Conservation (phyloP, 2,888 invertebrate species). For the Hydraecia micacea region DNA sequence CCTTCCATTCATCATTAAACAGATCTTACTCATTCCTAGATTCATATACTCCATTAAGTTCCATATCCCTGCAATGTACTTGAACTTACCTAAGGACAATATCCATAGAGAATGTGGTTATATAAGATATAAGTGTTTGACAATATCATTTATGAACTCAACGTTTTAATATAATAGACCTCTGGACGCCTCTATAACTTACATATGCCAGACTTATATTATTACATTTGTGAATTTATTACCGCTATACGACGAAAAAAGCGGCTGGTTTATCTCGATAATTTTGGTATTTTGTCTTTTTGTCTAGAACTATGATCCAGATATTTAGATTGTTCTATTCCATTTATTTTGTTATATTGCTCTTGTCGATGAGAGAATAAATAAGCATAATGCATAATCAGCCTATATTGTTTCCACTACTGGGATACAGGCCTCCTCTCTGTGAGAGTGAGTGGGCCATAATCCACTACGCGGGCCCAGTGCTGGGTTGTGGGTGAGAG, state of each 20-base stretch:
- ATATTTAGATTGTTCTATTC: background rate
- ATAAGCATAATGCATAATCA: background rate
- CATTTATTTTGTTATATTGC: background rate
- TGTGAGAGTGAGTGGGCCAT: background rate
- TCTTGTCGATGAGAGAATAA: background rate
- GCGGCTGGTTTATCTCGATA: constrained; percentile 17
- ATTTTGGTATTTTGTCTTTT: constrained; percentile 30
- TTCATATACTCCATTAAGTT: background rate
- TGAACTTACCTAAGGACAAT: constrained; percentile 49
- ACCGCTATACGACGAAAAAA: background rate
- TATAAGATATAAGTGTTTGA: too few relatives aligned
- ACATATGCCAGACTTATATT: constrained; percentile 34
- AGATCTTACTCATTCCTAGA: background rate
- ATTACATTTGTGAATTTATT: constrained; percentile 42
- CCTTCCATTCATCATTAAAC: background rate
- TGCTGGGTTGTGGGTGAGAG: background rate
- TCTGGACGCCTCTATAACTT: constrained; percentile 30
- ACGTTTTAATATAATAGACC: constrained; percentile 34
- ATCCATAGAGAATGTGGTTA: too few relatives aligned
- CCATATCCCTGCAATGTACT: constrained; percentile 10
- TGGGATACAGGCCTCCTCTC: background rate
- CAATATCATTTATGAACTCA: constrained; percentile 51
- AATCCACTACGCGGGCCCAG: background rate
- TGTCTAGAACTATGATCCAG: background rate
- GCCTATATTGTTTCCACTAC: background rate